These are phyloP conservation scores for Pygathrix nemaeus DNA, from an alignment of 2,113 vertebrate genomes.

Conservation along the genomic window DNA sequence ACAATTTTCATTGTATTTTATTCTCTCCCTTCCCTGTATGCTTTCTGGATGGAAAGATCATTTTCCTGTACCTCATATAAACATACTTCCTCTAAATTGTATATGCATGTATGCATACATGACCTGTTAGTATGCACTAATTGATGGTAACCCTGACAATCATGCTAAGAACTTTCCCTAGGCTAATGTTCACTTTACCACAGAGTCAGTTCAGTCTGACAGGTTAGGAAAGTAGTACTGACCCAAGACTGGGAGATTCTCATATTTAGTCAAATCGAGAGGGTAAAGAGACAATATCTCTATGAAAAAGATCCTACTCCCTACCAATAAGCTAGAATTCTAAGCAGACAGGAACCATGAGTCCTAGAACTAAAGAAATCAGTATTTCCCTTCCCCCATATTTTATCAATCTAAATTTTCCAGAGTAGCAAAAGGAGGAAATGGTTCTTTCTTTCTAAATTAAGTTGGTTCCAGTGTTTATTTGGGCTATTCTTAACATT, in stretches of 20 bases:
- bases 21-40: background rate
- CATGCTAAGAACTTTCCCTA: background rate
- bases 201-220: background rate
- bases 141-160: background rate
- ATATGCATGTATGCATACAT: background rate
- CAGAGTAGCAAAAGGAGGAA: background rate
- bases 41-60: background rate
- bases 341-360: background rate
- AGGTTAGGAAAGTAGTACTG: background rate
- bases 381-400: background rate
- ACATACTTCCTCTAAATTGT: background rate
- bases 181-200: slow-evolving; percentile 23
- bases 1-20: background rate
- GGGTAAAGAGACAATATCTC: background rate
- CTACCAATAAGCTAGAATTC: slow-evolving; percentile 9
- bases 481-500: background rate
- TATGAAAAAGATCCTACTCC: slow-evolving; percentile 11
- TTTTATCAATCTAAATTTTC: slow-evolving; percentile 46
- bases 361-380: background rate
- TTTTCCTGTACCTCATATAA: background rate
- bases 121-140: background rate
- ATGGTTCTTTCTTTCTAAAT: slow-evolving; percentile 18
- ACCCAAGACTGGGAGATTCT: slow-evolving; percentile 23
- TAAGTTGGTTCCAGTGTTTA: slow-evolving; percentile 6
- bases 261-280: background rate